These are phyloP conservation scores for Mechanitis messenoides DNA, from an alignment of 2,888 invertebrate genomes.

Conservation along the genomic window DNA sequence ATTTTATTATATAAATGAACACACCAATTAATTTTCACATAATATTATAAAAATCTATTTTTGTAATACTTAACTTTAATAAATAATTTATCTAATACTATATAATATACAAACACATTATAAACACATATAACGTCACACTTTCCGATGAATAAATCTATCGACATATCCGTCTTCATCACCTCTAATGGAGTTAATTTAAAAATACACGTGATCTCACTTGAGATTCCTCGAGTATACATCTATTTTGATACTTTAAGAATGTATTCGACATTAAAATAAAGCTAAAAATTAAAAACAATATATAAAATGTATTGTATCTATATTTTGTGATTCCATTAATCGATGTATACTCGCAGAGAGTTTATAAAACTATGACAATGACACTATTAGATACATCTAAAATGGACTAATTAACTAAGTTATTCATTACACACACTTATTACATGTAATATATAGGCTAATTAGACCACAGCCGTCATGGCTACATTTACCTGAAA, in stretches of 20 bases:
- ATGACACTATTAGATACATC: slow-evolving; percentile 6
- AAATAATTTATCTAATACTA: slow-evolving; percentile 22
- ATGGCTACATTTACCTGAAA: slow-evolving; percentile 52
- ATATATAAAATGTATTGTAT: slow-evolving; percentile 10
- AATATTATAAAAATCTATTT: slow-evolving; percentile 16
- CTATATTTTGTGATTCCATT: slow-evolving; percentile 1
- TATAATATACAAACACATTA: slow-evolving; percentile 20
- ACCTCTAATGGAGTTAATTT: slow-evolving; percentile 24
- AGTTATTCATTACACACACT: slow-evolving; percentile 23
- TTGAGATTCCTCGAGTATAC: slow-evolving; percentile 14
- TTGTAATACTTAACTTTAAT: slow-evolving; percentile 15
- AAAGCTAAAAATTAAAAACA: slow-evolving; percentile 3
- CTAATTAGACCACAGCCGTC: slow-evolving; percentile 56
- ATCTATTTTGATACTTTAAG: slow-evolving; percentile 6
- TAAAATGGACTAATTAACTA: slow-evolving; percentile 23
- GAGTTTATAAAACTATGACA: slow-evolving; percentile 5
- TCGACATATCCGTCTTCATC: slow-evolving; percentile 22
- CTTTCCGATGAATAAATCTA: slow-evolving; percentile 19
- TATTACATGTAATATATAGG: slow-evolving; percentile 28
- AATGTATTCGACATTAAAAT: slow-evolving; percentile 6
- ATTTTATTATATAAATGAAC: slow-evolving; percentile 12
- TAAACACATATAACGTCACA: slow-evolving; percentile 23
- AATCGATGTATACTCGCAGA: not conserved
- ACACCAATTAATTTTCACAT: slow-evolving; percentile 12
- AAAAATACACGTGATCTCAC: slow-evolving; percentile 6